A percentile compares a stretch with the other conserved stretches of the same genome.
Conservation (phyloP, 2,888 invertebrate species). For the Acrobasis consociella region DNA sequence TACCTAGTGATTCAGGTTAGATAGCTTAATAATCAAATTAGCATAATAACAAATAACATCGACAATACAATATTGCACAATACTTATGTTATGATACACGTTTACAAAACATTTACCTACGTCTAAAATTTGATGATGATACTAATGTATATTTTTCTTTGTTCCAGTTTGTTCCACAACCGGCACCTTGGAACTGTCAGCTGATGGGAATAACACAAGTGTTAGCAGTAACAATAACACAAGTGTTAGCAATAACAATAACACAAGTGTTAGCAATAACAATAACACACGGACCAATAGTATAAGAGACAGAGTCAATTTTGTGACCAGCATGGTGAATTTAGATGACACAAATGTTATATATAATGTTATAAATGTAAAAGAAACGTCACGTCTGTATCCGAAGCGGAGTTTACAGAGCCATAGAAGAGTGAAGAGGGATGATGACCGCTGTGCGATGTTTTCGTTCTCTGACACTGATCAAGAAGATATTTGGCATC, state of each 20-base stretch:
- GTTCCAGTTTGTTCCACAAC: conserved; percentile 66
- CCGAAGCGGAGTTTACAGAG: background rate
- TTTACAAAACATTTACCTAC: too few relatives aligned
- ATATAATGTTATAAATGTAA: conserved; percentile 3
- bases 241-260: conserved; percentile 29
- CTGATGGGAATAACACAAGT: conserved; percentile 51
- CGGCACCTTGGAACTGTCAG: conserved; percentile 53
- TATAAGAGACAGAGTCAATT: conserved; percentile 35
- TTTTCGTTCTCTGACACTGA: conserved; percentile 44
- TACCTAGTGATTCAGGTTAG: too few relatives aligned
- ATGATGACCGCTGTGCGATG: conserved; percentile 49
- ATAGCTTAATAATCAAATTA: too few relatives aligned
- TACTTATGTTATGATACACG: too few relatives aligned
- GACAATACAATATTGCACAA: too few relatives aligned
- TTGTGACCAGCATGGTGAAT: conserved; percentile 2
- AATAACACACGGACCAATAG: conserved; percentile 44
- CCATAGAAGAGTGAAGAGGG: conserved; percentile 48
- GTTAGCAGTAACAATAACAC: conserved; percentile 37
- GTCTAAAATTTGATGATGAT: too few relatives aligned
- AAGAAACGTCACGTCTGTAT: too few relatives aligned
- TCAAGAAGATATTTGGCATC: conserved; percentile 51
- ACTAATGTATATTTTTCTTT: conserved; percentile 35
- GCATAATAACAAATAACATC: too few relatives aligned
- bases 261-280: conserved; percentile 34
- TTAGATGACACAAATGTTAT: conserved; percentile 40